These are phyloP conservation scores for Mastacembelus armatus DNA, from an alignment of 2,797 vertebrate genomes.

Conservation along the genomic window DNA sequence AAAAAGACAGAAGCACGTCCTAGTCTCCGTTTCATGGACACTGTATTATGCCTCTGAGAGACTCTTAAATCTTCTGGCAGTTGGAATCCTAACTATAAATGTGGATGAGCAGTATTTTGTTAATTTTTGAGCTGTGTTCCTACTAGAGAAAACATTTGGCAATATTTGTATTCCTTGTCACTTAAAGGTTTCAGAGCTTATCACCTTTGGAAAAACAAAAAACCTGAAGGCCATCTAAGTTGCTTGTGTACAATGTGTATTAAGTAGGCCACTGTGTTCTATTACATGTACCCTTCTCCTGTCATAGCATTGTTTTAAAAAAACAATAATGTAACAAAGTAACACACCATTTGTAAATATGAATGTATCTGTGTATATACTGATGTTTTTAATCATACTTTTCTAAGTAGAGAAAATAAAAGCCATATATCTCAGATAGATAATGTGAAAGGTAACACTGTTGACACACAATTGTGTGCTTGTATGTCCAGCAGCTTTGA, in stretches of 20 bases:
- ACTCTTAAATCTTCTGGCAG: conserved; percentile 36
- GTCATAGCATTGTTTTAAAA: conserved; percentile 49
- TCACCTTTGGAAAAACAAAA: conserved; percentile 53
- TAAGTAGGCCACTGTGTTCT: conserved; percentile 42
- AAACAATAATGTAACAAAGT: conserved; percentile 65
- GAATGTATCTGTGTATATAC: conserved; percentile 87
- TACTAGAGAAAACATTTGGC: conserved; percentile 47
- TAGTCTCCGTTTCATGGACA: conserved; percentile 62
- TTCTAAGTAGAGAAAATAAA: conserved; percentile 85
- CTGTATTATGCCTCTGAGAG: conserved; percentile 20
- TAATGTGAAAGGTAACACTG: conserved; percentile 71
- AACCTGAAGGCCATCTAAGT: conserved; percentile 57
- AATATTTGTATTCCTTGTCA: conserved; percentile 68
- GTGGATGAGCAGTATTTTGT: conserved; percentile 63
- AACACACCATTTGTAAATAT: conserved; percentile 84
- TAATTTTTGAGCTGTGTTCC: conserved; percentile 58
- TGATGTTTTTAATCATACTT: conserved; percentile 87
- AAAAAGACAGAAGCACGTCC: conserved; percentile 72
- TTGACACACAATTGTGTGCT: conserved; percentile 57
- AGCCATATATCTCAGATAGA: conserved; percentile 85
- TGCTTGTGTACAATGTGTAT: conserved; percentile 51
- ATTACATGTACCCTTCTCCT: conserved; percentile 46
- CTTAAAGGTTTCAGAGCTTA: conserved; percentile 73
- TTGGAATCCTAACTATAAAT: conserved; percentile 53
- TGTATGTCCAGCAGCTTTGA: conserved; percentile 69